Evolutionary conservation across 2,113 vertebrate genomes (phyloP).

Genomic region (Cochlearius cochlearius): DNA sequence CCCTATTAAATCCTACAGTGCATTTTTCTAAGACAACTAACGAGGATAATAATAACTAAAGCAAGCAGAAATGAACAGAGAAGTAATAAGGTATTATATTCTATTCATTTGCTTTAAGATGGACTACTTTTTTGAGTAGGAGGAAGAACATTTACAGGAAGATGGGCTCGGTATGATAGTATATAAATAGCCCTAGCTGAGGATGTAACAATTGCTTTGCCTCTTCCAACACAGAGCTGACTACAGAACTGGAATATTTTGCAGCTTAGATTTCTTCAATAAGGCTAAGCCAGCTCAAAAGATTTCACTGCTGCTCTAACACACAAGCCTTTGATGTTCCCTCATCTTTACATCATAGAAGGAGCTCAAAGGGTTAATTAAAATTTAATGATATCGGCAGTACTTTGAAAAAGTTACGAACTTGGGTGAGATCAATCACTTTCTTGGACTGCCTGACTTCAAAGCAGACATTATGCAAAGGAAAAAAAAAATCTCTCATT

Average conservation of each 20-base stretch:
- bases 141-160: slow-evolving; percentile 1
- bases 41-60: slow-evolving; percentile 24
- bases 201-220: slow-evolving; percentile 55
- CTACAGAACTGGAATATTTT: slow-evolving; percentile 65
- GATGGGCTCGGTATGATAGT: not conserved
- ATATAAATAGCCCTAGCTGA: slow-evolving; percentile 59
- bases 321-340: slow-evolving; percentile 88
- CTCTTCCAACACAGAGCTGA: not conserved
- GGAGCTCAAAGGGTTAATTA: slow-evolving; percentile 96
- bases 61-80: not conserved
- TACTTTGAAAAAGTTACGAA: slow-evolving; percentile 96
- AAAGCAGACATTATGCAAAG: slow-evolving; percentile 92
- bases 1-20: not conserved
- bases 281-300: slow-evolving; percentile 77
- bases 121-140: slow-evolving; percentile 3
- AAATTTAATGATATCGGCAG: slow-evolving; percentile 96
- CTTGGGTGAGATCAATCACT: slow-evolving; percentile 96
- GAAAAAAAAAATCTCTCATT: slow-evolving; percentile 60
- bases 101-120: not conserved
- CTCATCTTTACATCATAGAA: slow-evolving; percentile 91
- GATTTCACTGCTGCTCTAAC: slow-evolving; percentile 75
- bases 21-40: not conserved
- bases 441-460: slow-evolving; percentile 90
- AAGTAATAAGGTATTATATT: not conserved
- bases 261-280: slow-evolving; percentile 73